phyloP scores from a whole-genome alignment of 1,140 invertebrate species.

The Ganaspis sp. region DNA sequence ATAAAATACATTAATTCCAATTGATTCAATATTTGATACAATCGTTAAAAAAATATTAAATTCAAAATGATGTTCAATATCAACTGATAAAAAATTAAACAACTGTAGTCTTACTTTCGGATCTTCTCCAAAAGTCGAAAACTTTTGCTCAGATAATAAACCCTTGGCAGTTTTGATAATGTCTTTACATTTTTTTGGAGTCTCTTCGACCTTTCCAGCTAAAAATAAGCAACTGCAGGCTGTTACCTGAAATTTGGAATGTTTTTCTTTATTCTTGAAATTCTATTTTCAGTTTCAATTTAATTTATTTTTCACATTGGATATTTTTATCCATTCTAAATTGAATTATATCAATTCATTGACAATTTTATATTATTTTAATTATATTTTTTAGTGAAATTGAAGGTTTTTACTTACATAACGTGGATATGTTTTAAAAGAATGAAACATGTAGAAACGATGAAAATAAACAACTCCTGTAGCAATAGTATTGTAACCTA shows the following conservation, averaged over 20 bases:
- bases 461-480: slow-evolving; percentile 99
- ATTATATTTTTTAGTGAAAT: not conserved
- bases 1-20: too few relatives aligned
- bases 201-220: slow-evolving; percentile 99
- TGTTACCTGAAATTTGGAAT: slow-evolving; percentile 82
- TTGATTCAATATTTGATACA: not conserved
- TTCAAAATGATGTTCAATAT: too few relatives aligned
- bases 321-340: too few relatives aligned
- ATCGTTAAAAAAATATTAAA: not conserved
- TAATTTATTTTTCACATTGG: too few relatives aligned
- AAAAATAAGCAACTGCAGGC: slow-evolving; percentile 97
- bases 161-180: slow-evolving; percentile 93
- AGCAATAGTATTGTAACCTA: slow-evolving; percentile 97
- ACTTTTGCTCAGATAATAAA: slow-evolving; percentile 88
- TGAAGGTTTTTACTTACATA: slow-evolving; percentile 82
- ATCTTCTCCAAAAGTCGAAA: slow-evolving; percentile 93
- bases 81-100: too few relatives aligned
- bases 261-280: not conserved
- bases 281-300: too few relatives aligned
- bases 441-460: slow-evolving; percentile 99
- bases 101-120: slow-evolving; percentile 80
- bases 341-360: too few relatives aligned
- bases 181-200: slow-evolving; percentile 99
- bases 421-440: slow-evolving; percentile 94
- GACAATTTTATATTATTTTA: too few relatives aligned